Evolutionary conservation across 2,888 invertebrate genomes (phyloP), one percentile per base, ranked within the genome.

Genomic region (Drosophila pseudotalamancana): DNA sequence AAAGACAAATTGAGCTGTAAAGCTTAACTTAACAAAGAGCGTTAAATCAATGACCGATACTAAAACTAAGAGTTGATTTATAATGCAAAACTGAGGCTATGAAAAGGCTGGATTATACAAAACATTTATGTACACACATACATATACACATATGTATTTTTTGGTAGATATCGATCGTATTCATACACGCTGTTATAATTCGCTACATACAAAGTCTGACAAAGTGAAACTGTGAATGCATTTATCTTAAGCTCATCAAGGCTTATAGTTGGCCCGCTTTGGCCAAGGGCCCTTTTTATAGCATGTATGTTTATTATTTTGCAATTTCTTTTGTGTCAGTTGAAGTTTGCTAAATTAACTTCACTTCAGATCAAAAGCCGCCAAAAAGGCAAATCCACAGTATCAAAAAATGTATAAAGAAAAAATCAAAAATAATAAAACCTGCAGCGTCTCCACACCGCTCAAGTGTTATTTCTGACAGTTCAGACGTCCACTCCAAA

Each of bases 391-490:
- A 75, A 69, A 62, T 62, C 49, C 34, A 23, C 45, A 55, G 39
- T 55, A 27, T 49, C 34, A 46, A 61, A 70, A 37, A 21, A 21
- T 23, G 39, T 23, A 16, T 37, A 18, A 55, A 40, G 31, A 19
- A 39, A 34, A 46, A 19, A 60, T 11, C 32, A 37, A 59, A 34
- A 60, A 34, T 34, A 35, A 59, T 48, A 56, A 51, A 50, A 53
- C 40, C 45, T 72, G 71, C 62, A 62, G 71, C 84, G 66, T 75
- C 84, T 70, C 65, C 66, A 45, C 70, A 69, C 53, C 51, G 67
- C 67, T 76, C 77, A 78, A 83, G 86, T 84, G 86, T 86, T 76
- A 74, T 67, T 78, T 80, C 69, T 84, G 84, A 83, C 84, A 84
- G 84, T 49, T 77, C 59, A 46, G 77, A 77, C 80, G 74, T 83